Conservation (phyloP, 2,888 invertebrate species). For the Galeruca laticollis region DNA sequence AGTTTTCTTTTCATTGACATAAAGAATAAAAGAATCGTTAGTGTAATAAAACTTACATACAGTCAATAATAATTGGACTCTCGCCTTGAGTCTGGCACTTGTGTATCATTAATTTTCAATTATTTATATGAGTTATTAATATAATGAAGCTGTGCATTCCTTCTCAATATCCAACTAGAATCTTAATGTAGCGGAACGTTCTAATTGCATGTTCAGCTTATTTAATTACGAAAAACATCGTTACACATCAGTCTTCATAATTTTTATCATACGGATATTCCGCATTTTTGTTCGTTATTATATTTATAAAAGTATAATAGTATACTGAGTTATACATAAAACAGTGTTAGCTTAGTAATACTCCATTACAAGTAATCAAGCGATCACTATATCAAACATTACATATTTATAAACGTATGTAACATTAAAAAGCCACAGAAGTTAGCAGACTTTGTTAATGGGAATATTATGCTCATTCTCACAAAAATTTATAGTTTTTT, state of each 20-base stretch:
- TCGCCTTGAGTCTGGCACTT: neutral
- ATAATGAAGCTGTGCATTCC: conserved; percentile 41
- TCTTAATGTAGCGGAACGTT: conserved; percentile 43
- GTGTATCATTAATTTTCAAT: conserved; percentile 38
- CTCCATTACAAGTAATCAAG: no score
- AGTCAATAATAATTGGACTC: neutral
- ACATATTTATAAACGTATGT: no score
- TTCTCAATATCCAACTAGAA: conserved; percentile 41
- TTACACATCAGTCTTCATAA: conserved; percentile 1
- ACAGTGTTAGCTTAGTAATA: no score
- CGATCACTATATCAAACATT: no score
- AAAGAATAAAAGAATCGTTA: neutral
- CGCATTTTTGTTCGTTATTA: no score
- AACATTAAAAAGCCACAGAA: no score
- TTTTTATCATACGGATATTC: neutral
- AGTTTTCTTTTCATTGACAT: no score
- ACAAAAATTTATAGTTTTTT: no score
- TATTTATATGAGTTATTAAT: conserved; percentile 37
- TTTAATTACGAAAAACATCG: conserved; percentile 28
- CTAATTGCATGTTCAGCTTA: conserved; percentile 35
- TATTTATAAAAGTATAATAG: no score
- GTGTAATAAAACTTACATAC: neutral
- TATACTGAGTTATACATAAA: no score
- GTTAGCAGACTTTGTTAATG: no score
- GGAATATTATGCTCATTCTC: no score